Evolutionary conservation across 64 coral and sea anemone genomes (phyloP).

Genomic region (Montipora efflorescens): DNA sequence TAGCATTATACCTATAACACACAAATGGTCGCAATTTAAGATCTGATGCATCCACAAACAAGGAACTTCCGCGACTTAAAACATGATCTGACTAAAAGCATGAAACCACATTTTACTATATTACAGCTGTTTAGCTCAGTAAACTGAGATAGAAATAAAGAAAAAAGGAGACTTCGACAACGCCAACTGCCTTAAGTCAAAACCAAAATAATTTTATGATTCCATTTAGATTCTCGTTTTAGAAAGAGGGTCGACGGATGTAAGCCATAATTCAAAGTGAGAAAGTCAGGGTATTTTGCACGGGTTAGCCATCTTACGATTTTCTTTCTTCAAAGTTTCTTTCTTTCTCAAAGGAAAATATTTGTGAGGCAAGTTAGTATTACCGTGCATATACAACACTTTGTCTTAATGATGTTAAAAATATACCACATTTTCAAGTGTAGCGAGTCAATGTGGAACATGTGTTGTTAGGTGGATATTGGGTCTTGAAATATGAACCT

Average conservation of each 20-base stretch:
- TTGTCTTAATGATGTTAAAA: not conserved
- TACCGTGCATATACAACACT: not conserved
- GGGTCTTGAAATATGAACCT: not conserved
- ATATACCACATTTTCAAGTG: not conserved
- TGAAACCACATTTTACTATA: not conserved
- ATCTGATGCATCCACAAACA: not conserved
- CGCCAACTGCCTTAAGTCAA: not conserved
- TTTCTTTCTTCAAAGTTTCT: no score
- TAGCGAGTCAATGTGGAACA: not conserved
- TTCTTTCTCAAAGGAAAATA: not conserved
- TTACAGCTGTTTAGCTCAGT: not conserved
- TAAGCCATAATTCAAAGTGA: no score
- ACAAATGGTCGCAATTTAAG: not conserved
- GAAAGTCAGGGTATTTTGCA: no score
- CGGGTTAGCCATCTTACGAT: no score
- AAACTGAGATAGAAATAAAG: not conserved
- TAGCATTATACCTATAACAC: not conserved
- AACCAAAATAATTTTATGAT: not conserved
- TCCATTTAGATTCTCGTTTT: not conserved
- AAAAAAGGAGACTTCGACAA: not conserved
- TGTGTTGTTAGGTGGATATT: constrained; percentile 14
- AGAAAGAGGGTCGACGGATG: not conserved
- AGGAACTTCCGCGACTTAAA: not conserved
- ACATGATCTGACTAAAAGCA: not conserved
- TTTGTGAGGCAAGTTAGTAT: not conserved